phyloP scores from a whole-genome alignment of 2,888 invertebrate species.

The Pristionchus fissidentatus region DNA sequence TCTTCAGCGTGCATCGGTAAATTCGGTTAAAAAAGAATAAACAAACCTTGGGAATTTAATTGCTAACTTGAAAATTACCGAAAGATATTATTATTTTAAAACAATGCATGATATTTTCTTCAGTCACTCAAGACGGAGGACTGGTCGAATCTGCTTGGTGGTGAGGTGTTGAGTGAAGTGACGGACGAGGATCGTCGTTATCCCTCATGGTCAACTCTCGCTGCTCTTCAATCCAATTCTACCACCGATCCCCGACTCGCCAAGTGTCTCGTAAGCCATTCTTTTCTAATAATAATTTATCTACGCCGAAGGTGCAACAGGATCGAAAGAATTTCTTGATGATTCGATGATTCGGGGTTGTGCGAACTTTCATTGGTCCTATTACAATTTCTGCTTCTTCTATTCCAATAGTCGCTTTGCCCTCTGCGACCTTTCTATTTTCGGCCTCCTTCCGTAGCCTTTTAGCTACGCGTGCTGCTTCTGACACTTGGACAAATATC shows the following conservation, averaged over 20 bases:
- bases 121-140: conserved; percentile 6
- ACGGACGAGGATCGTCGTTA: conserved; percentile 26
- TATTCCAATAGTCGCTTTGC: too few relatives aligned
- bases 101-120: background rate
- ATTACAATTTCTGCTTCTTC: too few relatives aligned
- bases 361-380: too few relatives aligned
- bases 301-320: too few relatives aligned
- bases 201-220: background rate
- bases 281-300: background rate
- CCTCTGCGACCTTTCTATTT: too few relatives aligned
- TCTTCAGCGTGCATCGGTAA: background rate
- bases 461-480: too few relatives aligned
- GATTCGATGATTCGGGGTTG: background rate
- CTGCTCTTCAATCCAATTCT: background rate
- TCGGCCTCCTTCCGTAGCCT: too few relatives aligned
- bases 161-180: conserved; percentile 19
- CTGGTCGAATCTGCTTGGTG: conserved; percentile 44
- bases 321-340: background rate
- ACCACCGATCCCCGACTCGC: background rate
- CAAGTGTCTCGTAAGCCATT: background rate
- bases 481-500: too few relatives aligned
- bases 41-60: too few relatives aligned
- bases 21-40: background rate
- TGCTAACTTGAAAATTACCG: background rate
- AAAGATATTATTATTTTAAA: background rate